phyloP scores from a whole-genome alignment of 2,797 vertebrate genomes.

The Eremophila alpestris region DNA sequence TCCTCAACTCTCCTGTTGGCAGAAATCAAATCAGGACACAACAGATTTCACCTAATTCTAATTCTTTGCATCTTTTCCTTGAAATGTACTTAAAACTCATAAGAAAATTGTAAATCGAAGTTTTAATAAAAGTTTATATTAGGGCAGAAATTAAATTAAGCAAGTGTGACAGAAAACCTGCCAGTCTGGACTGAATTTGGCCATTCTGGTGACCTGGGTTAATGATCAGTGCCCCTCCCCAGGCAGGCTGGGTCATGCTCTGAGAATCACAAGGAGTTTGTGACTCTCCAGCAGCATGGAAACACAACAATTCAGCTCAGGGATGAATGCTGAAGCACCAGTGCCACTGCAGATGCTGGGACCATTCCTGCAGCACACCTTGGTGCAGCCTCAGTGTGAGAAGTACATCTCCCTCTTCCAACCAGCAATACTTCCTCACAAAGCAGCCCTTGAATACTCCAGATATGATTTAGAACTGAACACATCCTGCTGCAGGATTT shows the following conservation, averaged over 20 bases:
- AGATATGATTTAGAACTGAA: neutral
- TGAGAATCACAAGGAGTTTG: neutral
- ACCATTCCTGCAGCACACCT: neutral
- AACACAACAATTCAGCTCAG: neutral
- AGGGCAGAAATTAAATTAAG: constrained; percentile 16
- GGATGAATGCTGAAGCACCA: neutral
- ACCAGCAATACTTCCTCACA: neutral
- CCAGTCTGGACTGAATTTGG: neutral
- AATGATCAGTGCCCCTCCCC: neutral
- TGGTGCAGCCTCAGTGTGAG: neutral
- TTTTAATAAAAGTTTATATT: constrained; percentile 20
- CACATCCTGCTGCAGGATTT: neutral
- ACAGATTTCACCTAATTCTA: neutral
- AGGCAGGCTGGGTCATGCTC: neutral
- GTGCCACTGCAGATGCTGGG: fast-evolving
- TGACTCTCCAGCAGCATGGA: neutral
- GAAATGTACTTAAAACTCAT: neutral
- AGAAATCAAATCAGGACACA: neutral
- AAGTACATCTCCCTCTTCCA: neutral
- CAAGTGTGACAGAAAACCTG: neutral
- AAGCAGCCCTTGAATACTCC: neutral
- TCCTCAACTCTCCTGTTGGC: neutral
- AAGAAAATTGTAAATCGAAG: neutral
- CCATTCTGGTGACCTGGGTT: neutral
- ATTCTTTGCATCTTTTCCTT: constrained; percentile 20